Evolutionary conservation across 2,797 vertebrate genomes (phyloP), one percentile per base, ranked within the genome.

Genomic region (Vireo griseus): DNA sequence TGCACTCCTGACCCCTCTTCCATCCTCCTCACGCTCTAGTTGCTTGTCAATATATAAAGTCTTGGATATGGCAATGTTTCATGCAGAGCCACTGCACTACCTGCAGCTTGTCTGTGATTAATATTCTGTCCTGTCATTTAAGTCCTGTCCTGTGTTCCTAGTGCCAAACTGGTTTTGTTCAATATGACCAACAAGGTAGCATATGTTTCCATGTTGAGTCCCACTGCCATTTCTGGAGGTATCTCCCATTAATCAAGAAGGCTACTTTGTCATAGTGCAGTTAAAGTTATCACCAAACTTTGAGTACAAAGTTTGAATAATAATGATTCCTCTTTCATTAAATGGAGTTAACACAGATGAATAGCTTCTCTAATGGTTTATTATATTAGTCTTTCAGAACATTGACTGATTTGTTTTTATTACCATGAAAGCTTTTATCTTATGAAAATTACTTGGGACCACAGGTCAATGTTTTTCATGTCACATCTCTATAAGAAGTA

Each of bases 361-460:
- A 71, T 90, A 59, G 55, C 91, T 95, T 51, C 35, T 83, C 40
- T 69, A 61, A 90, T 90, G 77, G 85, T 88, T 94, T 90, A 81
- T 94, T 91, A 42, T 65, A 86, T 88, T 91, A 86, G 79, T 82
- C 93, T 94, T 94, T 85, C 87, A 95, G 93, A 96, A 92, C 88
- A 81, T 26, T 82, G 83, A 97, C 66, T 74, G 93, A 96, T 96
- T 93, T 77, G 22, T 58, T 44, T 95, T 90, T 86, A 94, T 95
- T 97, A 96, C 58, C 66, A 93, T 92, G 90, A 96, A 97, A 95
- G 95, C 93, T 96, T 96, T 96, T 96, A 92, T 94, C 90, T 96
- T 97, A 90, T 83, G 88, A 97, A 97, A 95, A 95, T 88, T 50
- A 87, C 84, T 96, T 78, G 59, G 57, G 91, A 93, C 86, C 87